phyloP scores from a whole-genome alignment of 2,888 invertebrate species.

The Morpho achilles region DNA sequence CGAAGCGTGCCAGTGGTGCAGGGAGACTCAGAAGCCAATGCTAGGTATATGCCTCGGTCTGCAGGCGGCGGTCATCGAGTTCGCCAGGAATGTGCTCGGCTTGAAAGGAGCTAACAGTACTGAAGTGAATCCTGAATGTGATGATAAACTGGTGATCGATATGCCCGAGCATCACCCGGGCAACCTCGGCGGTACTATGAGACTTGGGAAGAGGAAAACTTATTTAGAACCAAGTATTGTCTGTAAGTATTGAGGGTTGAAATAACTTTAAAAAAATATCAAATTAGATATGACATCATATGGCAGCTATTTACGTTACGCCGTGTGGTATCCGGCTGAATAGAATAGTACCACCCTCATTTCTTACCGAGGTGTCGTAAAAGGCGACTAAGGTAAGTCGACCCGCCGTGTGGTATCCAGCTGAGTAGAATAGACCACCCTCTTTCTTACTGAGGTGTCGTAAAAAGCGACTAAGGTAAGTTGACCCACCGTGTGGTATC shows the following conservation, averaged over 20 bases:
- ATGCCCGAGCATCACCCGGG: slow-evolving; percentile 99
- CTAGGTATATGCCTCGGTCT: slow-evolving; percentile 98
- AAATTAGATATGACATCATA: too few relatives aligned
- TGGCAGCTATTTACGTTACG: too few relatives aligned
- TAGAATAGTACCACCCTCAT: too few relatives aligned
- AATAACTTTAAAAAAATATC: too few relatives aligned
- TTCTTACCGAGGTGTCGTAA: too few relatives aligned
- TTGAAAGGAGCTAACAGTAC: slow-evolving; percentile 90
- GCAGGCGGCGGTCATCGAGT: slow-evolving; percentile 98
- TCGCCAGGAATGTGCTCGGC: slow-evolving; percentile 90
- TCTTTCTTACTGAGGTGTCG: too few relatives aligned
- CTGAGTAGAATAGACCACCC: too few relatives aligned
- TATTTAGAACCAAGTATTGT: slow-evolving; percentile 84
- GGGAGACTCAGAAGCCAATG: slow-evolving; percentile 93
- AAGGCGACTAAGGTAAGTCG: too few relatives aligned
- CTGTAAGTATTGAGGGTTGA: slow-evolving; percentile 66
- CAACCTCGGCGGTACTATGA: slow-evolving; percentile 97
- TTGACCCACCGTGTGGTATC: too few relatives aligned
- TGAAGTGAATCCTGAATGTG: slow-evolving; percentile 87
- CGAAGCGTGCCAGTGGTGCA: slow-evolving; percentile 94
- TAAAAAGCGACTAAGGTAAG: too few relatives aligned
- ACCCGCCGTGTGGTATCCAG: too few relatives aligned
- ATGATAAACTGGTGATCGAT: slow-evolving; percentile 93
- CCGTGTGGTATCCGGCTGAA: too few relatives aligned
- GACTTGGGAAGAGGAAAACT: slow-evolving; percentile 95